phyloP scores from a whole-genome alignment of 1,140 invertebrate species.

The Heterodera carotae region DNA sequence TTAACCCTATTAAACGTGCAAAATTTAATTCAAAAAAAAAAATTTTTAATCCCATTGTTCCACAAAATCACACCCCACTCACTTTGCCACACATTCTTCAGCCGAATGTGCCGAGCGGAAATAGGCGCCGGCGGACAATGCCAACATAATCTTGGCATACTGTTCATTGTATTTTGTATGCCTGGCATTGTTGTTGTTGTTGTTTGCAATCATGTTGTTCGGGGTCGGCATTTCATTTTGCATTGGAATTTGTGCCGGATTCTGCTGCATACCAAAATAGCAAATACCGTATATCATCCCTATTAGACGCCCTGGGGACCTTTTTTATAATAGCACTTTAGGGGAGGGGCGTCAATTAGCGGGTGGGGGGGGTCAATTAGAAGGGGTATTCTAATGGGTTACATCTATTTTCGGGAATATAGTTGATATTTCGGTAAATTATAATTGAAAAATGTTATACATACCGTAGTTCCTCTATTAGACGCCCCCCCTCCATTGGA shows the following conservation, averaged over 20 bases:
- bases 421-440: too few species aligned
- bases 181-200: not conserved
- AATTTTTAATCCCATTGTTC: not conserved
- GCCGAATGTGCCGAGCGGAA: not conserved
- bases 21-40: slow-evolving; percentile 10
- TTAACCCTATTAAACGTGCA: too few species aligned
- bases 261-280: not conserved
- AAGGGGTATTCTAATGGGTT: too few species aligned
- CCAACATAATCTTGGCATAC: slow-evolving; percentile 40
- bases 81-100: slow-evolving; percentile 36
- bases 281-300: not conserved
- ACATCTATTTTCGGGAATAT: too few species aligned
- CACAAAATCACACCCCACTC: slow-evolving; percentile 32
- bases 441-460: too few species aligned
- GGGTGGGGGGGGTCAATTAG: too few species aligned
- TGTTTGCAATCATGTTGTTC: too few species aligned
- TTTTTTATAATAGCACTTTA: not conserved
- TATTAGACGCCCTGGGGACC: not conserved
- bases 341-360: too few species aligned
- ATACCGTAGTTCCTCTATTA: too few species aligned
- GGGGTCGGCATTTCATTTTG: not conserved
- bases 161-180: slow-evolving; percentile 45
- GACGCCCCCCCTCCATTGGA: too few species aligned
- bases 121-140: slow-evolving; percentile 48
- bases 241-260: not conserved